Evolutionary conservation across 1,140 invertebrate genomes (phyloP), one percentile per base, ranked within the genome.

Genomic region (Patella vulgata): DNA sequence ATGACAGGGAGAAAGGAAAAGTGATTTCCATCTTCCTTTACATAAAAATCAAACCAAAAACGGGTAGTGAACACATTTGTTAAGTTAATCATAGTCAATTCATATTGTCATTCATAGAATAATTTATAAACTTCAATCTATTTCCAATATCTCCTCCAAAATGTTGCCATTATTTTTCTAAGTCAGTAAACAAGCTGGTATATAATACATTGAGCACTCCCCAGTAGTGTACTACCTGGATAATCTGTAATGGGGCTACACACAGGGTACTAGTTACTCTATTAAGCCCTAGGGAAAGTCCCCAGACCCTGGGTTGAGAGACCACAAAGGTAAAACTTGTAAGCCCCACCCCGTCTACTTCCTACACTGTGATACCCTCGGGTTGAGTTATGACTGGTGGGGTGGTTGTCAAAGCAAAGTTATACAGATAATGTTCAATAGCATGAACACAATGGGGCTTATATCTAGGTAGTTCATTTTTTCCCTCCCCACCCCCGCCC

Each of bases 401-500:
- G 67, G 64, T 57, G 33, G 46, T 71, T 39, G 70, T 74, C 70
- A 70, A 19, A 72, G 69, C 73, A 74, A 43, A 74, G 73, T 72
- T 23, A 74, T 74, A 69, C 70, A 74, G 68, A 67, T 73, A 40
- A 53, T 63, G 53, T 62, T n/a, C n/a, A n/a, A n/a, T n/a, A 53
- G 56, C 56, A 63, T 53, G 63, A 55, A 71, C 73, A 51, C 59
- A 72, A 74, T 72, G 73, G 73, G 70, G 73, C 73, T 74, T 59
- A 74, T 5, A 60, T 59, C 55, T 33, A 17, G 56, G 70, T 31
- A 58, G 44, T 60, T 47, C 59, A 23, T 31, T 28, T n/a, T 52
- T 50, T 51, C 59, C n/a, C n/a, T n/a, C n/a, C n/a, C n/a, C n/a
- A n/a, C n/a, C n/a, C n/a, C n/a, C n/a, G n/a, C n/a, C n/a, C n/a